Conservation (phyloP, 2,888 invertebrate species). For the Suillia variegata region DNA sequence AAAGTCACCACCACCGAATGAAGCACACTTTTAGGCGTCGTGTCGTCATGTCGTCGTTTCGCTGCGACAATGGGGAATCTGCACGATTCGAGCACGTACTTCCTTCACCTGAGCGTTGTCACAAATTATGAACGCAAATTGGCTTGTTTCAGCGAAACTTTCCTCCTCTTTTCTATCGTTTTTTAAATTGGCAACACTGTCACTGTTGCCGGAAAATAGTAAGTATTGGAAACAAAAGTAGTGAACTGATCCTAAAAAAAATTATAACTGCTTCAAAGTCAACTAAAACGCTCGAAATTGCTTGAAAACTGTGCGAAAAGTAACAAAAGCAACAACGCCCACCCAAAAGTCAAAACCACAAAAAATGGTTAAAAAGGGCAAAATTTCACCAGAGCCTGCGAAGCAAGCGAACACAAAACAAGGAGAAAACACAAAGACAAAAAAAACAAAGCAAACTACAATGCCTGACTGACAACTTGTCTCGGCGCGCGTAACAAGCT, state of each 20-base stretch:
- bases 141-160: constrained; percentile 39
- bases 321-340: not conserved
- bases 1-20: too few species aligned
- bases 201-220: too few species aligned
- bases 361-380: not conserved
- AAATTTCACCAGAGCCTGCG: too few species aligned
- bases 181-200: too few species aligned
- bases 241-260: not conserved
- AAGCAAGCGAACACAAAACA: not conserved
- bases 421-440: not conserved
- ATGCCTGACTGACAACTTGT: constrained; percentile 7
- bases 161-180: too few species aligned
- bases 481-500: constrained; percentile 14
- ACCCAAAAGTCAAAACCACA: not conserved
- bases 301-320: too few species aligned
- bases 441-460: not conserved
- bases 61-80: too few species aligned
- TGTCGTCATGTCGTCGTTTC: too few species aligned
- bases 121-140: constrained; percentile 53
- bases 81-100: too few species aligned
- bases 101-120: constrained; percentile 34
- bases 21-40: too few species aligned
- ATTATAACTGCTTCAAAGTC: not conserved
- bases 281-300: too few species aligned
- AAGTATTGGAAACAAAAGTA: not conserved